Evolutionary conservation across 2,113 vertebrate genomes (phyloP), one percentile per base, ranked within the genome.

Genomic region (Pseudopodoces humilis): DNA sequence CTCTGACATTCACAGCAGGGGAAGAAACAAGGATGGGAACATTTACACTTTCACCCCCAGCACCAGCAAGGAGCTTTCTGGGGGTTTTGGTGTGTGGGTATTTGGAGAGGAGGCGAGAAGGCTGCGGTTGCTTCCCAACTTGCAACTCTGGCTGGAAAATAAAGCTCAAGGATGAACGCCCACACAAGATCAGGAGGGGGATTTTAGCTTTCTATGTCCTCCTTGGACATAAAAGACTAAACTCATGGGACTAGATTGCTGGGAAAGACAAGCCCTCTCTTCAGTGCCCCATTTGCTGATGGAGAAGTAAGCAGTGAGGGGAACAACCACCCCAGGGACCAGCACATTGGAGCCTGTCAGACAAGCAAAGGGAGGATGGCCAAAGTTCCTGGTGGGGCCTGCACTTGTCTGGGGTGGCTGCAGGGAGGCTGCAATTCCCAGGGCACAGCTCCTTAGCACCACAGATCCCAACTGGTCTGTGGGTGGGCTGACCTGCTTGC

Each of bases 381-480:
- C 0, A 0, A 88, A 71, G 41, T 41, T 27, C 35, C 21, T 11
- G 19, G 27, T 0, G 0, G 72, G 46, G 46, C 10, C 82, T 87
- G 77, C 24, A 44, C 0, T 8, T 15, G 9, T 11, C 46, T 69
- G 24, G 15, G 20, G 37, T 37, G 65, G 70, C 78, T 79, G 69
- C 44, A 68, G 67, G 2, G n/a, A 60, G 39, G 47, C 18, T 2
- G 3, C 13, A 49, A 13, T 24, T 81, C 60, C 52, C 69, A 63
- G 64, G 70, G 53, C 44, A 49, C 70, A 69, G 83, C 15, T 92
- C 46, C 67, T 85, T 5, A 4, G 58, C 75, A 88, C 20, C 56
- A 39, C 21, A 69, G 46, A 64, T 44, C 27, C 63, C 50, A 43
- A 7, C 7, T 0, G 8, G 49, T n/a, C n/a, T 77, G 76, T 4